Percentiles rank a stretch among this genome's conserved stretches.
These are phyloP conservation scores for Phalangium opilio DNA, from an alignment of 2,888 invertebrate genomes.

Conservation along the genomic window DNA sequence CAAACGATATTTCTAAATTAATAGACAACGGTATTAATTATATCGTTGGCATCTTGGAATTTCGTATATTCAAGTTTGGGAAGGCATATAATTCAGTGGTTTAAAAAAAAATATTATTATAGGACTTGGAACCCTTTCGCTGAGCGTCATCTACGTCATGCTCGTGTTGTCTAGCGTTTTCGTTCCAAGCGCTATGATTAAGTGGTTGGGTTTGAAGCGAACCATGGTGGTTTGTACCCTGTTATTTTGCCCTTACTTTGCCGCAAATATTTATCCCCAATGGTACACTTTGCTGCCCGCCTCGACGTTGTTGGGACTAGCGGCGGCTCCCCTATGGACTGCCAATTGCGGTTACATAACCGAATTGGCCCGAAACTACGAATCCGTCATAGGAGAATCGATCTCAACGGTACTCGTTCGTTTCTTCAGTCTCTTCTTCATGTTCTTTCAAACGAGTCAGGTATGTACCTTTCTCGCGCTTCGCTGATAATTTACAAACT, in stretches of 20 bases:
- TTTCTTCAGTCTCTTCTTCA: conserved; percentile 18
- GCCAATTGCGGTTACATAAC: conserved; percentile 18
- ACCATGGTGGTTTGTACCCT: conserved; percentile 13
- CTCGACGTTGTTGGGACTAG: conserved; percentile 14
- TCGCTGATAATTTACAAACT: too few relatives aligned
- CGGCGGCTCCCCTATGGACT: conserved; percentile 17
- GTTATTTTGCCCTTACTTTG: conserved; percentile 15
- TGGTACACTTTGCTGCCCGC: conserved; percentile 14
- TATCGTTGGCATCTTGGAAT: too few relatives aligned
- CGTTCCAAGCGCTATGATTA: conserved; percentile 45
- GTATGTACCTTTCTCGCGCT: background rate
- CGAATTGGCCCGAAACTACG: conserved; percentile 12
- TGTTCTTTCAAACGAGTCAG: conserved; percentile 13
- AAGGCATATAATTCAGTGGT: too few relatives aligned
- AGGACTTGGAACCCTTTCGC: conserved; percentile 74
- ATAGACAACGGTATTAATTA: too few relatives aligned
- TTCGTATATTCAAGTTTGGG: too few relatives aligned
- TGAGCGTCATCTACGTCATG: conserved; percentile 70
- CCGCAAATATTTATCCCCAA: conserved; percentile 12
- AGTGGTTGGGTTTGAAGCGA: conserved; percentile 16
- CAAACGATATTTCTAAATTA: too few relatives aligned
- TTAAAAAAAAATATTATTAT: conserved; percentile 31
- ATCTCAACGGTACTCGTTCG: conserved; percentile 12
- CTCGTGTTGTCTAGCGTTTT: conserved; percentile 83
- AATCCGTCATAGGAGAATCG: conserved; percentile 5